Evolutionary conservation across 2,113 vertebrate genomes (phyloP).

Genomic region (Bostrychus sinensis): DNA sequence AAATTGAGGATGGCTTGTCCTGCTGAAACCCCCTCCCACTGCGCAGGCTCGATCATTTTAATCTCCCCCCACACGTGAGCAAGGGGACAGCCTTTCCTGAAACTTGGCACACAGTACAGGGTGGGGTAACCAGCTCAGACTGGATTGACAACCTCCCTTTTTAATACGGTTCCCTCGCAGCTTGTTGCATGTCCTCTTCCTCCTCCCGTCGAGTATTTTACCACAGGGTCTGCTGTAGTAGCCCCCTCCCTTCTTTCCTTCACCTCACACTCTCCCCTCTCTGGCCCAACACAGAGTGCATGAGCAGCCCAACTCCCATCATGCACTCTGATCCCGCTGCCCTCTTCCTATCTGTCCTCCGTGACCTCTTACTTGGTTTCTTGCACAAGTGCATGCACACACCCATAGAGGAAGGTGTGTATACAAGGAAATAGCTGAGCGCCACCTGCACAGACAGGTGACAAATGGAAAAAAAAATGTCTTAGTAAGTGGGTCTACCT

Average conservation of each 20-base stretch:
- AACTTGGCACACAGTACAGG: conserved; percentile 82
- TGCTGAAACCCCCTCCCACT: conserved; percentile 65
- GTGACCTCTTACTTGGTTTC: conserved; percentile 58
- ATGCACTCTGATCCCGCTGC: conserved; percentile 70
- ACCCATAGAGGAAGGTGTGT: conserved; percentile 18
- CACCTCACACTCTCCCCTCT: conserved; percentile 47
- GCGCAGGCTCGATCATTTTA: conserved; percentile 80
- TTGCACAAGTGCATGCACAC: conserved; percentile 24
- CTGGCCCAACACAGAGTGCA: conserved; percentile 61
- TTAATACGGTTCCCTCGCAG: conserved; percentile 82
- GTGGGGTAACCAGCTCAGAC: conserved; percentile 87
- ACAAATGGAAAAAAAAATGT: conserved; percentile 14
- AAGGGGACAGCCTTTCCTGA: conserved; percentile 83
- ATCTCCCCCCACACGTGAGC: conserved; percentile 81
- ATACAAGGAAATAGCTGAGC: conserved; percentile 22
- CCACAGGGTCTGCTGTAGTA: conserved; percentile 69
- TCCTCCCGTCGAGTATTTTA: conserved; percentile 77
- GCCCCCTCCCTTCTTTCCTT: conserved; percentile 40
- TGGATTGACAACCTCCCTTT: conserved; percentile 85
- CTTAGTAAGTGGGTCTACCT: neutral
- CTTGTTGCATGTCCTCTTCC: conserved; percentile 75
- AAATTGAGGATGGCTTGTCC: conserved; percentile 73
- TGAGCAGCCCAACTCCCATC: conserved; percentile 62
- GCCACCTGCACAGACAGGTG: conserved; percentile 24
- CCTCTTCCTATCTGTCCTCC: conserved; percentile 65